Percentiles rank a stretch among this genome's conserved stretches.
Conservation (phyloP, 2,888 invertebrate genomes). For the Lasioglossum marginatum region DNA sequence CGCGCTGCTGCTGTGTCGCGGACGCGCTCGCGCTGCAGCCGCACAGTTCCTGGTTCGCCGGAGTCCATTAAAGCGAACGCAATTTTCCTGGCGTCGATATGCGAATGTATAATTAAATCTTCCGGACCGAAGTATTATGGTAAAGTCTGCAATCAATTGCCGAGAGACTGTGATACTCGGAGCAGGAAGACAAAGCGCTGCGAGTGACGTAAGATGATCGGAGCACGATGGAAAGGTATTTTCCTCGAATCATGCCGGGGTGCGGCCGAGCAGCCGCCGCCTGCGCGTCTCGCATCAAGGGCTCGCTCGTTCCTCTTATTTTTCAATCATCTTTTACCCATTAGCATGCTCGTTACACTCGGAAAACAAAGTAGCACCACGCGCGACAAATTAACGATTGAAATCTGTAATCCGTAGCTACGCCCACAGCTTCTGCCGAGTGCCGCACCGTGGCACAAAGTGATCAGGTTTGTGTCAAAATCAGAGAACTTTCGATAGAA, state of each 20-base stretch:
- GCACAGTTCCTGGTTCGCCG: slow-evolving; percentile 47
- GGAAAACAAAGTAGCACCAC: neutral
- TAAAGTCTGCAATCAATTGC: slow-evolving; percentile 49
- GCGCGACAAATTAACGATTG: neutral
- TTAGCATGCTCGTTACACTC: neutral
- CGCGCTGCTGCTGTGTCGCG: neutral
- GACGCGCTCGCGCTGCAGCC: neutral
- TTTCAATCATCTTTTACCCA: slow-evolving; percentile 17
- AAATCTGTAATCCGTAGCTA: too few relatives aligned
- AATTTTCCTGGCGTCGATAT: slow-evolving; percentile 38
- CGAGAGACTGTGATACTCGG: slow-evolving; percentile 35
- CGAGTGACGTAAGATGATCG: slow-evolving; percentile 56
- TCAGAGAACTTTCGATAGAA: too few relatives aligned
- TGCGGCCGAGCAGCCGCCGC: slow-evolving; percentile 26
- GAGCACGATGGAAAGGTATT: slow-evolving; percentile 53
- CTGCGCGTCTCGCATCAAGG: slow-evolving; percentile 7
- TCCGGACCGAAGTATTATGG: slow-evolving; percentile 37
- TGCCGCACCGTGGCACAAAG: too few relatives aligned
- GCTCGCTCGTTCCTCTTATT: slow-evolving; percentile 20
- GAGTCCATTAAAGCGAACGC: slow-evolving; percentile 32
- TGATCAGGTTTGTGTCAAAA: too few relatives aligned
- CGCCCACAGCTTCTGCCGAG: too few relatives aligned
- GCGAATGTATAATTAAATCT: slow-evolving; percentile 51
- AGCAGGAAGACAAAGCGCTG: slow-evolving; percentile 57
- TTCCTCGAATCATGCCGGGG: slow-evolving; percentile 52